Evolutionary conservation across 1,140 invertebrate genomes (phyloP).

Genomic region (Augochlora pura): DNA sequence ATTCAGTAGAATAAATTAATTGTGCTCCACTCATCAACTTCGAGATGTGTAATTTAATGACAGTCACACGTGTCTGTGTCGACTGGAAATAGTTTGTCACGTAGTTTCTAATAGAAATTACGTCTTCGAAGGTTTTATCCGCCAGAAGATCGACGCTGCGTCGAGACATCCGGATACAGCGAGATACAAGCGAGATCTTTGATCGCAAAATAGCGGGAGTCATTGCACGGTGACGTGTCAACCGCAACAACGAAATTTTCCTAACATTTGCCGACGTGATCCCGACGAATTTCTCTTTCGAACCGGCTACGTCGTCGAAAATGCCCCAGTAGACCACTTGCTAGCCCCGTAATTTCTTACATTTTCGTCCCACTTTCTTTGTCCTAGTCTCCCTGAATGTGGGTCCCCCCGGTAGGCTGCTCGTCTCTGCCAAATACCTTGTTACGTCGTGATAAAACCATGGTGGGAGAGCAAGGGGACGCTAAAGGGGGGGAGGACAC

Average conservation of each 20-base stretch:
- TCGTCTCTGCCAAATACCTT: slow-evolving; percentile 18
- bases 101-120: too few species aligned
- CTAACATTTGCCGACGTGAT: too few species aligned
- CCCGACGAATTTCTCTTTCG: background rate
- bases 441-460: slow-evolving; percentile 13
- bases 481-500: background rate
- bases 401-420: slow-evolving; percentile 50
- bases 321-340: background rate
- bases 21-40: background rate
- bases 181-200: too few species aligned
- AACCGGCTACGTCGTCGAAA: background rate
- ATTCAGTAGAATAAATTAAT: slow-evolving; percentile 8
- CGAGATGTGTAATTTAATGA: too few species aligned
- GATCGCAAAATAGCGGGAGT: too few species aligned
- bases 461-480: background rate
- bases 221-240: too few species aligned
- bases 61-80: too few species aligned
- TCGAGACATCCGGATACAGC: too few species aligned
- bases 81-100: too few species aligned
- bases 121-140: too few species aligned
- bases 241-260: too few species aligned
- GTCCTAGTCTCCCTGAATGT: slow-evolving; percentile 69
- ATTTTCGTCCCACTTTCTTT: slow-evolving; percentile 65
- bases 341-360: slow-evolving; percentile 17
- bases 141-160: too few species aligned